Percentiles rank a stretch among this genome's conserved stretches.
Evolutionary conservation across 2,113 vertebrate genomes (phyloP).

Genomic region (Pogona vitticeps): DNA sequence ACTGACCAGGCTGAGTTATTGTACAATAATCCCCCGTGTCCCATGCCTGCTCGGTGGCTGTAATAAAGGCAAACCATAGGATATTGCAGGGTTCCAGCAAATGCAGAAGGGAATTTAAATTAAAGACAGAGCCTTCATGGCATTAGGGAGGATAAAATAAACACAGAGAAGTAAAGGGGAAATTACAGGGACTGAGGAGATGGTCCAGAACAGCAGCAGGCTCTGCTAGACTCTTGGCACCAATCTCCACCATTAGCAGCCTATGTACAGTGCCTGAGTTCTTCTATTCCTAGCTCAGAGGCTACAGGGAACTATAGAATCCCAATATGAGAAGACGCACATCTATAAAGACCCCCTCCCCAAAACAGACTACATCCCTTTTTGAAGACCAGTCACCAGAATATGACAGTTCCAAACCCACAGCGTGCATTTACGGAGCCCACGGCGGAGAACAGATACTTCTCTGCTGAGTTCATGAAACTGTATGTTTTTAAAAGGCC

Average conservation of each 20-base stretch:
- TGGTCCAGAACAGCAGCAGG: background rate
- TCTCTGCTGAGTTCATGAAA: conserved; percentile 45
- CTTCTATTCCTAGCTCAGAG: conserved; percentile 6
- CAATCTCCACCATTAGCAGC: conserved; percentile 27
- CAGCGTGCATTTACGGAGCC: too few species aligned
- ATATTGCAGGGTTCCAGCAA: conserved; percentile 17
- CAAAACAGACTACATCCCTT: too few species aligned
- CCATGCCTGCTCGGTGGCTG: conserved; percentile 31
- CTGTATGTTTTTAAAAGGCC: conserved; percentile 18
- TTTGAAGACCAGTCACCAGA: too few species aligned
- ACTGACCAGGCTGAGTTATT: conserved; percentile 27
- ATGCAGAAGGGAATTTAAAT: conserved; percentile 44
- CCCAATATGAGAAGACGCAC: fast-evolving
- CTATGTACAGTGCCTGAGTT: background rate
- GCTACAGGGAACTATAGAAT: background rate
- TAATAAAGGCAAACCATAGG: conserved; percentile 27
- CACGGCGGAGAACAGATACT: conserved; percentile 18
- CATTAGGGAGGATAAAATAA: conserved; percentile 25
- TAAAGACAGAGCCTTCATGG: conserved; percentile 38
- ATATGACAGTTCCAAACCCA: too few species aligned
- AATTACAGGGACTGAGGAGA: conserved; percentile 30
- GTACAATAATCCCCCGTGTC: conserved; percentile 35
- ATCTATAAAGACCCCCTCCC: background rate
- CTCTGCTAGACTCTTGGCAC: fast-evolving
- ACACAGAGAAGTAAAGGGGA: conserved; percentile 28